phyloP scores from a whole-genome alignment of 2,113 vertebrate genomes.

The Coreoperca whiteheadi region DNA sequence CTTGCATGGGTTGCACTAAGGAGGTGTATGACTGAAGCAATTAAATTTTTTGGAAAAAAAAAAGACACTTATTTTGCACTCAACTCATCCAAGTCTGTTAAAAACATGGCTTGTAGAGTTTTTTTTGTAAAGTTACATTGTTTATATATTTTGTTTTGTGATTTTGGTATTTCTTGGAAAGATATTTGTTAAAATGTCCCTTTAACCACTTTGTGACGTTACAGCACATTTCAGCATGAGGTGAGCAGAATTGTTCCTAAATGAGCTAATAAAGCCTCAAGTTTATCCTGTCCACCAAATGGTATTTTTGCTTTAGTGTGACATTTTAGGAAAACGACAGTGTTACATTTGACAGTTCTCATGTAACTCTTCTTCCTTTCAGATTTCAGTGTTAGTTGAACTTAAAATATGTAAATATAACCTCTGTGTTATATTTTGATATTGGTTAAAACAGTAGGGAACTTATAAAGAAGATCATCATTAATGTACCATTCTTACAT shows the following conservation, averaged over 20 bases:
- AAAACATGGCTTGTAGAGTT: conserved; percentile 77
- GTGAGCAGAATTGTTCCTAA: not conserved
- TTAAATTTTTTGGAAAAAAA: conserved; percentile 34
- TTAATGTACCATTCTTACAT: conserved; percentile 16
- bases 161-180: conserved; percentile 48
- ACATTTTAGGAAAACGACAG: not conserved
- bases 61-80: conserved; percentile 76
- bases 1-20: conserved; percentile 76
- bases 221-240: conserved; percentile 17
- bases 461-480: conserved; percentile 2
- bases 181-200: conserved; percentile 51
- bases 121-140: conserved; percentile 69
- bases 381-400: conserved; percentile 10
- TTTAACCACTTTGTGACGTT: conserved; percentile 71
- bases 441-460: not conserved
- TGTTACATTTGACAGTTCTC: not conserved
- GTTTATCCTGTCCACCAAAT: conserved; percentile 1
- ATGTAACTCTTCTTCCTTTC: not conserved
- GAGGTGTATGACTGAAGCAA: conserved; percentile 58
- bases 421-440: conserved; percentile 16
- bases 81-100: conserved; percentile 76
- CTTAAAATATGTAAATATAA: conserved; percentile 33
- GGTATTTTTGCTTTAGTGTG: not conserved
- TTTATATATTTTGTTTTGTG: conserved; percentile 63
- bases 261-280: not conserved